Evolutionary conservation across 2,797 vertebrate species (phyloP), one percentile per base, ranked within the genome.

Genomic region (Catostomus latipinnis): DNA sequence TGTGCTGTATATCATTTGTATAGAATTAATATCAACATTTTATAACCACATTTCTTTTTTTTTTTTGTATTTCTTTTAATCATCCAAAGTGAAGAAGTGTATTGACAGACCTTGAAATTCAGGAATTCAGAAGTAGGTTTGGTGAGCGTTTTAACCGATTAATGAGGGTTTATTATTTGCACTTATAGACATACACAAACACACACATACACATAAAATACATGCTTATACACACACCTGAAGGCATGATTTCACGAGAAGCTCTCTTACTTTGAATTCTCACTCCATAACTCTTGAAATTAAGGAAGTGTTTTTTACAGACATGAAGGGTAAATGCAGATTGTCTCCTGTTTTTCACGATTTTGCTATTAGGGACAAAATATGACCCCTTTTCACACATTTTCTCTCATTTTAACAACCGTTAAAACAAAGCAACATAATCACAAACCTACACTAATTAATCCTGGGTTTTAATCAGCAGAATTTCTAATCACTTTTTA

Each of bases 1-100:
- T 92, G 76, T 88, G 91, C 93, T 92, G 90, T 94, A 93, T 96
- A 95, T 95, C 94, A 94, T 97, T 96, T 97, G 93, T 96, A 96
- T 94, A 91, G 93, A 84, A 95, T 91, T 90, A 88, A 92, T 91
- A 91, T 88, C 87, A 86, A 90, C 89, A 91, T 91, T 90, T 90
- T 90, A 85, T 88, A 74, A 58, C 91, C 7, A 16, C 84, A 89
- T 93, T 89, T 92, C 90, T 94, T 93, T 94, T 86, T 92, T 34
- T 34, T 4, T 34, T 34, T 34, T 34, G 91, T 89, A 88, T 91
- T 92, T 93, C 87, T 76, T 62, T 61, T 78, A 67, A 71, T 85
- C 66, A 86, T 91, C 83, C 86, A 87, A 89, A 84, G 86, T 87
- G 83, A 82, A 85, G 81, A 86, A 79, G 85, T 85, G 81, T 85